Evolutionary conservation across 2,113 vertebrate species (phyloP).

Genomic region (Daphoenositta chrysoptera): DNA sequence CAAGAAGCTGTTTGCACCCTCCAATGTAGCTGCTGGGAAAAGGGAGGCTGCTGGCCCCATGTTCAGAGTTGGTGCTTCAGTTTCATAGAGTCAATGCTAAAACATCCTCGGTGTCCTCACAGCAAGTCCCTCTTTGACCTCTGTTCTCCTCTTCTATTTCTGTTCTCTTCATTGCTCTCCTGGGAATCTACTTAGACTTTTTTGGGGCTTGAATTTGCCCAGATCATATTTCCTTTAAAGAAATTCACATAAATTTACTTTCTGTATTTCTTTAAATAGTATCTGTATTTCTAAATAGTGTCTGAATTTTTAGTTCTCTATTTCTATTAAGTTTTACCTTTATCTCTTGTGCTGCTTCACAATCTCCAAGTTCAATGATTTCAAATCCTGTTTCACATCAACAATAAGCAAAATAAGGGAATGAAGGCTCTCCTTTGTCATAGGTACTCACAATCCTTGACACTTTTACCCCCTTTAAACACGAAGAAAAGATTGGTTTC

Average conservation of each 20-base stretch:
- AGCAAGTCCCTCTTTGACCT: background rate
- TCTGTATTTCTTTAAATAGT: background rate
- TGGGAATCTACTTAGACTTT: background rate
- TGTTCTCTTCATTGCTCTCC: background rate
- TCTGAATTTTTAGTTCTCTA: background rate
- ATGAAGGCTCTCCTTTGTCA: background rate
- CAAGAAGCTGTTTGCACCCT: background rate
- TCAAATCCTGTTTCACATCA: background rate
- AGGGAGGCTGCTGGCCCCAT: background rate
- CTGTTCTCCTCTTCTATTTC: background rate
- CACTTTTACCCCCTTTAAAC: background rate
- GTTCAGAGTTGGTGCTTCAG: accelerated
- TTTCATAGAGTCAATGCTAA: background rate
- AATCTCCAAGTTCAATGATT: background rate
- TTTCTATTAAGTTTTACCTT: background rate
- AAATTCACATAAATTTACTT: background rate
- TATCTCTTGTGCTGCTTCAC: background rate
- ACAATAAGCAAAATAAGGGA: background rate
- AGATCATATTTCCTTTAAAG: background rate
- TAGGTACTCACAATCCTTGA: background rate
- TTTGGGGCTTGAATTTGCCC: background rate
- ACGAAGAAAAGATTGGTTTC: background rate
- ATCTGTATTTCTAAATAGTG: background rate
- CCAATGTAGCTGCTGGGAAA: background rate
- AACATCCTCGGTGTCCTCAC: background rate